Evolutionary conservation across 2,888 invertebrate species (phyloP).

Genomic region (Chorisops tibialis): DNA sequence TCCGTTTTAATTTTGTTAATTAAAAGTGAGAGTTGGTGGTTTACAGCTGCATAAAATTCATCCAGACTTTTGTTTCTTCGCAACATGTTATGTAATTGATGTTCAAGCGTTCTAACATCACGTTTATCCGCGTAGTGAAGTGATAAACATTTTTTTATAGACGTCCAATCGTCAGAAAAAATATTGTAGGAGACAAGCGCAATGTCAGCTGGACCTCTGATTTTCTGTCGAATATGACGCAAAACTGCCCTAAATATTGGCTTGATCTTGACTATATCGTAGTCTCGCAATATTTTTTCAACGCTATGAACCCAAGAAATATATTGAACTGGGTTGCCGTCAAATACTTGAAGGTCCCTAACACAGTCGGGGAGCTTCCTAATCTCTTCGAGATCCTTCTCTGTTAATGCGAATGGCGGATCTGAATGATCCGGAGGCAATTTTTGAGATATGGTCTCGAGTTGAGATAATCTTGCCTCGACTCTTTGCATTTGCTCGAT

Average conservation of each 20-base stretch:
- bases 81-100: too few relatives aligned
- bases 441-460: too few relatives aligned
- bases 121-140: slow-evolving; percentile 11
- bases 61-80: too few relatives aligned
- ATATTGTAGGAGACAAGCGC: slow-evolving; percentile 12
- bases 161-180: slow-evolving; percentile 3
- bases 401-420: neutral
- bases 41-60: too few relatives aligned
- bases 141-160: slow-evolving; percentile 3
- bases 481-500: neutral
- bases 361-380: slow-evolving; percentile 10
- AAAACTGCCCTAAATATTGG: slow-evolving; percentile 6
- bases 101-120: too few relatives aligned
- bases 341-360: neutral
- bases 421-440: neutral
- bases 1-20: too few relatives aligned
- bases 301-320: slow-evolving; percentile 17
- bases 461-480: too few relatives aligned
- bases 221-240: slow-evolving; percentile 5
- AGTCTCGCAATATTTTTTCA: slow-evolving; percentile 1
- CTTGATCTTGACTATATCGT: neutral
- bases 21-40: too few relatives aligned
- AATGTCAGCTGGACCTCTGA: slow-evolving; percentile 1
- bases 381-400: slow-evolving; percentile 6
- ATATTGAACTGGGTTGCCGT: neutral